These are phyloP conservation scores for Ictalurus punctatus DNA, from an alignment of 2,113 vertebrate species.

Conservation along the genomic window DNA sequence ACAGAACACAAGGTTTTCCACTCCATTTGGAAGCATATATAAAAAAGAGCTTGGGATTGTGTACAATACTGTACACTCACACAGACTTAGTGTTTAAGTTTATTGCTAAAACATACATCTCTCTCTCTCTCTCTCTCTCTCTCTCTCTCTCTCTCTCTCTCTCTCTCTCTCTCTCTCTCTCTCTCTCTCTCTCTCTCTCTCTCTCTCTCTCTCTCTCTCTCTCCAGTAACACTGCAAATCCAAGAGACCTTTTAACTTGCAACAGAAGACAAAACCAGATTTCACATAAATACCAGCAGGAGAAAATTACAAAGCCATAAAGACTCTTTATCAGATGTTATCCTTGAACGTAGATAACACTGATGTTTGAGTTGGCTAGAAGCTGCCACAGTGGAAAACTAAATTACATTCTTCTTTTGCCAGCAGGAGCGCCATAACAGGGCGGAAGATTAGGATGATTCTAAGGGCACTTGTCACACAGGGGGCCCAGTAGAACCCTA, in stretches of 20 bases:
- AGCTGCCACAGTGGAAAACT: not conserved
- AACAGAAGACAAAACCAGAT: slow-evolving; percentile 15
- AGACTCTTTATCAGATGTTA: slow-evolving; percentile 25
- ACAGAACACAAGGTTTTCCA: not conserved
- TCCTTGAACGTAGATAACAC: not conserved
- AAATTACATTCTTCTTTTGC: not conserved
- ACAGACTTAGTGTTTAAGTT: not conserved
- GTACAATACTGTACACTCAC: not conserved
- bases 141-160: no score
- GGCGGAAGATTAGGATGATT: no score
- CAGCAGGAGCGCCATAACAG: no score
- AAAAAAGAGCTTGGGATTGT: not conserved
- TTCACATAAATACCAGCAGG: slow-evolving; percentile 21
- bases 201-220: not conserved
- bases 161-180: not conserved
- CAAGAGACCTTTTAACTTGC: slow-evolving; percentile 1
- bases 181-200: not conserved
- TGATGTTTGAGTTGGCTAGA: not conserved
- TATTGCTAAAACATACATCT: not conserved
- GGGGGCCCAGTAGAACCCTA: no score
- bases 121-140: not conserved
- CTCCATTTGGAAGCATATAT: not conserved
- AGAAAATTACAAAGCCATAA: slow-evolving; percentile 18
- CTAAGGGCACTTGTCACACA: no score
- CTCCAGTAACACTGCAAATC: slow-evolving; percentile 1